Conservation (phyloP, 1,140 invertebrate genomes). For the Muscidifurax raptorellus region DNA sequence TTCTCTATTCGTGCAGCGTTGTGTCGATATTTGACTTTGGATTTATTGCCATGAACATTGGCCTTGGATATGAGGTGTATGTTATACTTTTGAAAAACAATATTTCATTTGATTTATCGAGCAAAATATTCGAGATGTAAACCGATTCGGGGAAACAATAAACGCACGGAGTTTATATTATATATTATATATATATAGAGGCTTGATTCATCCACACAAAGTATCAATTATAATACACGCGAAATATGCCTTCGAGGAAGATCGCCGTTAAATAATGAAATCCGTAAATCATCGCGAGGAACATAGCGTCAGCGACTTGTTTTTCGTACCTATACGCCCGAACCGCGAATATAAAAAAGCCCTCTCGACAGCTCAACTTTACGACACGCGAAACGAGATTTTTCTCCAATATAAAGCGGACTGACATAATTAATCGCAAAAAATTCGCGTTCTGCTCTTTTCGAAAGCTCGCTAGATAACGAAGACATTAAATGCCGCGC, state of each 20-base stretch:
- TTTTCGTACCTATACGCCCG: neutral
- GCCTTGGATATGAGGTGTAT: too few relatives aligned
- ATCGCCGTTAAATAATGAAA: neutral
- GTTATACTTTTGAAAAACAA: too few relatives aligned
- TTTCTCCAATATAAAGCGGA: neutral
- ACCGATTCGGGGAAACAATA: too few relatives aligned
- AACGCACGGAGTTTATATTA: too few relatives aligned
- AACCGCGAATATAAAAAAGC: neutral
- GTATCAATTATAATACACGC: neutral
- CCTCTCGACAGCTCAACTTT: neutral
- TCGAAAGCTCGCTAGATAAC: neutral
- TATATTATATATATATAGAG: too few relatives aligned
- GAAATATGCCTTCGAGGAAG: neutral
- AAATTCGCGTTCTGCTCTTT: neutral
- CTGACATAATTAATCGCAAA: constrained; percentile 11
- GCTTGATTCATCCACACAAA: too few relatives aligned
- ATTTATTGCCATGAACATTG: too few relatives aligned
- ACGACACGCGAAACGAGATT: constrained; percentile 4
- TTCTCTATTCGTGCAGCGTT: too few relatives aligned
- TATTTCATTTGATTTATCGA: too few relatives aligned
- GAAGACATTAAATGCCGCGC: constrained; percentile 24
- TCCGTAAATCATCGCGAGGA: neutral
- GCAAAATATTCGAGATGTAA: too few relatives aligned
- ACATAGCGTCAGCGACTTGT: neutral
- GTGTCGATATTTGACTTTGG: too few relatives aligned